Conservation (phyloP, 2,888 invertebrate genomes). For the Lithosia quadra region DNA sequence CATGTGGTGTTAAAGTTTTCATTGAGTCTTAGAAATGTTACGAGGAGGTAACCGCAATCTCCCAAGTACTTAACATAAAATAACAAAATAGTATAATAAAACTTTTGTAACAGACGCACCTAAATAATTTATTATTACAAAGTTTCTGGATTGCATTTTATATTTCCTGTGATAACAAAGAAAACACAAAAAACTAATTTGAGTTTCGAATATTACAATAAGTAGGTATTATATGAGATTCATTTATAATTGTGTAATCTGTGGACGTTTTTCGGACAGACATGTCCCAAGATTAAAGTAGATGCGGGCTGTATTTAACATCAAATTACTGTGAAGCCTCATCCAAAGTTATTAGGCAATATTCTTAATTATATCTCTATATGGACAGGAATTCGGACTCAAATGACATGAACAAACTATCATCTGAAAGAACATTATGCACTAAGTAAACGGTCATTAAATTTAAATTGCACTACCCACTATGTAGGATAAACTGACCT, state of each 20-base stretch:
- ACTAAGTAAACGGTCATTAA: no score
- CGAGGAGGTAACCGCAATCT: conserved; percentile 26
- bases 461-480: no score
- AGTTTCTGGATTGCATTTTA: not conserved
- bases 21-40: conserved; percentile 34
- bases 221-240: not conserved
- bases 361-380: not conserved
- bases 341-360: not conserved
- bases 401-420: not conserved
- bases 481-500: no score
- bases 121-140: not conserved
- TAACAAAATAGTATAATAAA: conserved; percentile 7
- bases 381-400: no score
- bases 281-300: not conserved
- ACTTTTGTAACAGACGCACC: not conserved
- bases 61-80: conserved; percentile 13
- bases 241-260: not conserved
- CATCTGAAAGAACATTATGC: no score
- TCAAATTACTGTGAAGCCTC: not conserved
- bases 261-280: not conserved
- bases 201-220: not conserved
- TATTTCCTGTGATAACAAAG: not conserved
- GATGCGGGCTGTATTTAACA: conserved; percentile 1
- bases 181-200: not conserved
- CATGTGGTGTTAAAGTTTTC: conserved; percentile 35